phyloP scores from a whole-genome alignment of 1,140 invertebrate genomes.

The Lordiphosa collinella region DNA sequence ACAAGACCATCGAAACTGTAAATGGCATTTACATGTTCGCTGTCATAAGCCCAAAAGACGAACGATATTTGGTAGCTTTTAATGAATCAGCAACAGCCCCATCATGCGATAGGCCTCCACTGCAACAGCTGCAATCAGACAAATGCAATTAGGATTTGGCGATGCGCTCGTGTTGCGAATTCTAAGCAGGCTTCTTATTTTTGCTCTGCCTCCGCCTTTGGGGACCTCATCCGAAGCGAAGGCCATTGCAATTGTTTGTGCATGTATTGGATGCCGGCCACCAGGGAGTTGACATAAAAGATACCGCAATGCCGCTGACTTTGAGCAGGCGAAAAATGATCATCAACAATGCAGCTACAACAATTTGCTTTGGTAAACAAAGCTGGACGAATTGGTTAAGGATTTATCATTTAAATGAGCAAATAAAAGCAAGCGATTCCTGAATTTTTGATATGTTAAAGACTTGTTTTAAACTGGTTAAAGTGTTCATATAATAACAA shows the following conservation, averaged over 20 bases:
- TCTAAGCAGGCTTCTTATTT: constrained; percentile 47
- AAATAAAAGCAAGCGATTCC: no score
- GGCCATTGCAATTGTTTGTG: constrained; percentile 14
- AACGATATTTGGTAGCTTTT: constrained; percentile 30
- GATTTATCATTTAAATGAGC: no score
- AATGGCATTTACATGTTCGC: constrained; percentile 74
- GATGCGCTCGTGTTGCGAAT: constrained; percentile 54
- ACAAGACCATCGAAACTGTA: constrained; percentile 66
- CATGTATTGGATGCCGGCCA: constrained; percentile 13
- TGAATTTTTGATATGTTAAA: no score
- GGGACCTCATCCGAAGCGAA: constrained; percentile 4
- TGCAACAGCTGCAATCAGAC: constrained; percentile 56
- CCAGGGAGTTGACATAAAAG: constrained; percentile 45
- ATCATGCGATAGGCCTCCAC: constrained; percentile 6
- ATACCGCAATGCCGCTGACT: constrained; percentile 27
- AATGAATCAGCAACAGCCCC: constrained; percentile 60
- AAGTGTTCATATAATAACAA: no score
- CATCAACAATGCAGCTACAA: constrained; percentile 17
- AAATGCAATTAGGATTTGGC: constrained; percentile 73
- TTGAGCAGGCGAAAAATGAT: constrained; percentile 12
- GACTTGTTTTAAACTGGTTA: no score
- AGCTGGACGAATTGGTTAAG: no score
- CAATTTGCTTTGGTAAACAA: no score
- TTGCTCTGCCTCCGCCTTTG: constrained; percentile 4
- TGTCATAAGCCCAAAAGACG: constrained; percentile 54